Evolutionary conservation across 2,113 vertebrate genomes (phyloP), one percentile per base, ranked within the genome.

Genomic region (Promerops cafer): DNA sequence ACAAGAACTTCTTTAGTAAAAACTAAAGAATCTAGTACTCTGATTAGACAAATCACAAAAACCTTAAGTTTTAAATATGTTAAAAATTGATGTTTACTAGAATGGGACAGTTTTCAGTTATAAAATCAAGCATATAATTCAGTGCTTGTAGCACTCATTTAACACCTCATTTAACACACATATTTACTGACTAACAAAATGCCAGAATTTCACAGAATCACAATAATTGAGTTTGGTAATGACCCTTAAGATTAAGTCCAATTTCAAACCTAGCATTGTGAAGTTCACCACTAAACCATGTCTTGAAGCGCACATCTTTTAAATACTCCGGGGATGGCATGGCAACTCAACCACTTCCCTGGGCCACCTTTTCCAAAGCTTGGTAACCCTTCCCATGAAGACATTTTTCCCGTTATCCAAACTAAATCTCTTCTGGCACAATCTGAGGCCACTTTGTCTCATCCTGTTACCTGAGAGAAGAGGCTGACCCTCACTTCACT

Each of bases 241-340:
- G 5, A 47, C 44, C 11, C 23, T 39, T 39, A 53, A 69, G 33
- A 31, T 27, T 16, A 64, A 56, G 33, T 24, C 56, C 39, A 79
- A 11, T 5, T 53, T 40, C 47, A 82, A 75, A 69, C 16, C n/a
- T 33, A 64, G 15, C 14, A 60, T 13, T 39, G 11, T 30, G 33
- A 57, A 75, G 39, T 39, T 37, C 40, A 65, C 17, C 31, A 44
- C 21, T 60, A 45, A 68, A 33, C 35, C 35, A 54, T 6, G 10
- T 35, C 31, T 27, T 1, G 2, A 42, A 35, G 35, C 0, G 1
- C 7, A 9, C 1, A 10, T 19, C 35, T 70, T 65, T 64, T 54
- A 60, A 84, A 59, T 13, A 39, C 15, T 50, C 52, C 0, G 1
- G 10, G 13, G 24, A 60, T 11, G 12, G 30, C 39, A 54, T 12